Conservation (phyloP, 2,797 vertebrate species). For the Gila robusta region DNA sequence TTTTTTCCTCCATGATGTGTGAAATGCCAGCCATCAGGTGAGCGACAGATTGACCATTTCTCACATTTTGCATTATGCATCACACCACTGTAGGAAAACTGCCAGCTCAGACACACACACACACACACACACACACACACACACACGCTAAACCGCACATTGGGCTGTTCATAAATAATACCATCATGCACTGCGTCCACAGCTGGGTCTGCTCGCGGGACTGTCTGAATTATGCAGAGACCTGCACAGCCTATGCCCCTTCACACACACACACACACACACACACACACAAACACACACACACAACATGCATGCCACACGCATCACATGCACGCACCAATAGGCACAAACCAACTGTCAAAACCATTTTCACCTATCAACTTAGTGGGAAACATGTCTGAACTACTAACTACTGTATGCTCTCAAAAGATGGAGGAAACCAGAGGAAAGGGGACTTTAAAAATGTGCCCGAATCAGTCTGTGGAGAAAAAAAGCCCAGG, state of each 20-base stretch:
- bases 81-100: constrained; percentile 18
- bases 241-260: constrained; percentile 9
- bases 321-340: neutral
- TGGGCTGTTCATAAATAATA: constrained; percentile 50
- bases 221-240: constrained; percentile 52
- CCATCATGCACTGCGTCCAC: constrained; percentile 46
- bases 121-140: neutral
- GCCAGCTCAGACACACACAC: neutral
- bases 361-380: constrained; percentile 20
- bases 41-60: constrained; percentile 46
- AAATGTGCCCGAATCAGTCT: neutral
- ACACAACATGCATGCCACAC: constrained; percentile 10
- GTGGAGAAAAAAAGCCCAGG: constrained; percentile 10
- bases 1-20: neutral
- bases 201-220: constrained; percentile 44
- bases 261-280: neutral
- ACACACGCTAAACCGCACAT: neutral
- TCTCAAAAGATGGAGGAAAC: neutral
- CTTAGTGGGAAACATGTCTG: neutral
- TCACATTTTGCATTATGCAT: constrained; percentile 46
- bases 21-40: constrained; percentile 17
- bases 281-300: constrained; percentile 13
- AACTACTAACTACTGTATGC: constrained; percentile 4
- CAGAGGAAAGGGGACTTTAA: constrained; percentile 11
- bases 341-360: neutral